Evolutionary conservation across 1,140 invertebrate genomes (phyloP).

Genomic region (Atta colombica): DNA sequence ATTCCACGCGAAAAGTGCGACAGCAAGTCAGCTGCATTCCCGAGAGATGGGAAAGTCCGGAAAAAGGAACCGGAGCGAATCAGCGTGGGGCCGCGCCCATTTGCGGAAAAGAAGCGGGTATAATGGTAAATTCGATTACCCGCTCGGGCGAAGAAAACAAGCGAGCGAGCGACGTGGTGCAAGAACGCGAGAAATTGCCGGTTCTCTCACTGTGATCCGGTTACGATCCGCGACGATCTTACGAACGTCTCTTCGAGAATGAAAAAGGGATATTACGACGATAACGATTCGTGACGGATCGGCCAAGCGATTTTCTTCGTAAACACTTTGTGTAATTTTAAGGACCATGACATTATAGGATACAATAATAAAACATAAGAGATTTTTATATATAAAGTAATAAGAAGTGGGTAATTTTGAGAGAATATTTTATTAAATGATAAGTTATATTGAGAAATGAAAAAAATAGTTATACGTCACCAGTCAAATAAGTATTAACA

Average conservation of each 20-base stretch:
- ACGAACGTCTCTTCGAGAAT: neutral
- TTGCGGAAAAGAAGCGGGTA: conserved; percentile 67
- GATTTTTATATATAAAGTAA: neutral
- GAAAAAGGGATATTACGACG: neutral
- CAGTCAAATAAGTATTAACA: neutral
- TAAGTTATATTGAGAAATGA: neutral
- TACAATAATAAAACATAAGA: neutral
- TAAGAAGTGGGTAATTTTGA: neutral
- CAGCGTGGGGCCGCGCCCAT: conserved; percentile 71
- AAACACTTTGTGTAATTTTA: neutral
- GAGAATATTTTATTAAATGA: neutral
- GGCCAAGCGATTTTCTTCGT: neutral
- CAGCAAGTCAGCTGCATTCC: conserved; percentile 34
- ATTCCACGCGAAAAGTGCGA: conserved; percentile 47
- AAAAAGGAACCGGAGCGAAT: conserved; percentile 69
- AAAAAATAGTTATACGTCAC: neutral
- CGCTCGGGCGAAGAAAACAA: conserved; percentile 35
- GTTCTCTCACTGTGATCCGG: conserved; percentile 20
- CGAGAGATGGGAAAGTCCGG: conserved; percentile 65
- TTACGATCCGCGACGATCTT: conserved; percentile 6
- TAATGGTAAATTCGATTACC: conserved; percentile 71
- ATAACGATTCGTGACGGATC: conserved; percentile 45
- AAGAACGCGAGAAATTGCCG: conserved; percentile 57
- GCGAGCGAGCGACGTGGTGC: neutral
- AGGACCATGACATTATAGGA: neutral